phyloP scores from a whole-genome alignment of 2,113 vertebrate genomes.

The Peromyscus leucopus region DNA sequence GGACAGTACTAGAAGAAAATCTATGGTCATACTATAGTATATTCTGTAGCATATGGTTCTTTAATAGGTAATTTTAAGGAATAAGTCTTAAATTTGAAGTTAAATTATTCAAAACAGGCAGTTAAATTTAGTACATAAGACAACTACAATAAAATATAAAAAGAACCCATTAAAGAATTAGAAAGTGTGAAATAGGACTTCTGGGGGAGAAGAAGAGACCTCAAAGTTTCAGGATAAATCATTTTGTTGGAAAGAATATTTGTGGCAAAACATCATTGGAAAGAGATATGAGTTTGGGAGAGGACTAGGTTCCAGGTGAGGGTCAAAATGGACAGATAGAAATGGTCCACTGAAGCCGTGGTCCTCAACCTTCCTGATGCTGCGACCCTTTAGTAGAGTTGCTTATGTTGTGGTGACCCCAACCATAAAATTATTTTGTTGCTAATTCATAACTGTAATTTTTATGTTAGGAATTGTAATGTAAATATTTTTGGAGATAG shows the following conservation, averaged over 20 bases:
- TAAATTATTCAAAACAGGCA: conserved; percentile 24
- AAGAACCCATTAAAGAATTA: background rate
- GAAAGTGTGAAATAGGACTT: background rate
- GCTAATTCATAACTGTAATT: no score
- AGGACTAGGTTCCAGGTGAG: background rate
- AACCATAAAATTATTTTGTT: no score
- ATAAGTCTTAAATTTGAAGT: background rate
- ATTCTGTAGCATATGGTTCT: background rate
- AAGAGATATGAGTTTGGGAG: background rate
- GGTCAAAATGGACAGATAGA: background rate
- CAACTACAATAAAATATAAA: background rate
- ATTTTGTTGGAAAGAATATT: background rate
- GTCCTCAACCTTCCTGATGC: no score
- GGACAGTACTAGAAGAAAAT: background rate
- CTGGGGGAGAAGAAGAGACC: background rate
- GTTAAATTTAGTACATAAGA: background rate
- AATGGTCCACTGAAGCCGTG: no score
- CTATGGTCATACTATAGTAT: background rate
- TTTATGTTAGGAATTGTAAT: no score
- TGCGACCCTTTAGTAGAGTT: no score
- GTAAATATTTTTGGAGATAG: no score
- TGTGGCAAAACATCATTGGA: background rate
- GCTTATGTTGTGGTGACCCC: no score
- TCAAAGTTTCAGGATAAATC: background rate
- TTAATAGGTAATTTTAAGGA: background rate